Conservation (phyloP, 1,140 invertebrate genomes). For the Ceratina australensis region DNA sequence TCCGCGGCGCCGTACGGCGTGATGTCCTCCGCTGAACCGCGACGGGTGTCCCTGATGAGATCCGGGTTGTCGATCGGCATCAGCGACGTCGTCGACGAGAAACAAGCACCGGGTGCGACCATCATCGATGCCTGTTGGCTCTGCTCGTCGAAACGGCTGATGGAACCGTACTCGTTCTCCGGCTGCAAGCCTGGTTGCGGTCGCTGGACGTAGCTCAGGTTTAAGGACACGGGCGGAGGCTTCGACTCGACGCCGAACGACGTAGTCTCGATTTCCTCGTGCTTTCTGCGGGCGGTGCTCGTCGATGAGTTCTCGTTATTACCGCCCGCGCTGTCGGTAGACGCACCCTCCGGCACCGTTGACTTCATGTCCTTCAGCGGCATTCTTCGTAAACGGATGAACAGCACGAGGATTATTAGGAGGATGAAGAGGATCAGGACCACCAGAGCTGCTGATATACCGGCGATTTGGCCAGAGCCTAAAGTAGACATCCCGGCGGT, state of each 20-base stretch:
- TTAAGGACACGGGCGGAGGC: slow-evolving; percentile 68
- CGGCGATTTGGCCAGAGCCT: slow-evolving; percentile 91
- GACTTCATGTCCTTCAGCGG: slow-evolving; percentile 88
- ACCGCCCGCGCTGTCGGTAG: slow-evolving; percentile 75
- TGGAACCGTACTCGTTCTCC: slow-evolving; percentile 66
- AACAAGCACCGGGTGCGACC: slow-evolving; percentile 69
- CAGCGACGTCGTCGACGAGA: slow-evolving; percentile 85
- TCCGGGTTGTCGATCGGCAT: slow-evolving; percentile 88
- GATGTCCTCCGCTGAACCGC: slow-evolving; percentile 70
- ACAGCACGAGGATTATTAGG: slow-evolving; percentile 86
- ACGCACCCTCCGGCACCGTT: slow-evolving; percentile 85
- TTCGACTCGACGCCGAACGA: slow-evolving; percentile 70
- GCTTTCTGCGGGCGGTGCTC: slow-evolving; percentile 68
- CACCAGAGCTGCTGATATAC: slow-evolving; percentile 89
- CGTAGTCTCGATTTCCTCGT: slow-evolving; percentile 74
- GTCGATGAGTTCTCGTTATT: slow-evolving; percentile 59
- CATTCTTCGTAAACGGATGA: slow-evolving; percentile 85
- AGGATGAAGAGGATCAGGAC: slow-evolving; percentile 89
- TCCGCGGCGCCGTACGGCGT: slow-evolving; percentile 62
- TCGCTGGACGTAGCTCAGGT: slow-evolving; percentile 70
- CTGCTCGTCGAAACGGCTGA: slow-evolving; percentile 63
- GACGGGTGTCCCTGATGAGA: slow-evolving; percentile 87
- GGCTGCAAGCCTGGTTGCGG: slow-evolving; percentile 55
- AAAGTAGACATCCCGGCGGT: slow-evolving; percentile 89
- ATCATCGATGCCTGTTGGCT: slow-evolving; percentile 35